A percentile compares a stretch with the other conserved stretches of the same genome.
Conservation (phyloP, 2,113 vertebrate genomes). For the Neofelis nebulosa region DNA sequence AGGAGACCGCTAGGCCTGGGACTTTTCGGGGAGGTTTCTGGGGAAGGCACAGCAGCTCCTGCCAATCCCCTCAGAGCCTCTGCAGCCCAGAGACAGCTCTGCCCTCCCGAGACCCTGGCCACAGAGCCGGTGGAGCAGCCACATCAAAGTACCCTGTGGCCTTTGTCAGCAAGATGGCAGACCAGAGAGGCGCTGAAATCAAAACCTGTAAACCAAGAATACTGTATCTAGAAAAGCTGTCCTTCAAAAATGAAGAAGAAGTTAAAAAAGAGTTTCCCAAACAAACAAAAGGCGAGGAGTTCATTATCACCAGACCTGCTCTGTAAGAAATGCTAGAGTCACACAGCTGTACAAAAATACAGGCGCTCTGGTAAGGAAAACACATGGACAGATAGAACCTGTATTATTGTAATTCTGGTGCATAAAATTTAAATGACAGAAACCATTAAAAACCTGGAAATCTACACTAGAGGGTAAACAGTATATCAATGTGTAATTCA, state of each 20-base stretch:
- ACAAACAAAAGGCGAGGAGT: neutral
- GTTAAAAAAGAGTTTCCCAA: neutral
- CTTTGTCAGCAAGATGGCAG: neutral
- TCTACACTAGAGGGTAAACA: neutral
- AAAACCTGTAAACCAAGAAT: neutral
- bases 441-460: neutral
- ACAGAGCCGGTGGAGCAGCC: neutral
- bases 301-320: neutral
- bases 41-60: neutral
- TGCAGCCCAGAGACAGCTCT: neutral
- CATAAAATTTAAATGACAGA: neutral
- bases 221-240: neutral
- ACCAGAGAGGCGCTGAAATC: neutral
- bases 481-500: neutral
- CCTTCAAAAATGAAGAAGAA: neutral
- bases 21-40: neutral
- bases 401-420: neutral
- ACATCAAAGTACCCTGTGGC: neutral
- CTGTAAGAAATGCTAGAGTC: neutral
- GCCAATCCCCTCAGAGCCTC: neutral
- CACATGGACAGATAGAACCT: neutral
- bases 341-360: neutral
- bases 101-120: neutral
- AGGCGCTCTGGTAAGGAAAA: neutral
- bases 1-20: neutral